phyloP scores from a whole-genome alignment of 1,140 invertebrate genomes.

The Neodiprion pinetum region DNA sequence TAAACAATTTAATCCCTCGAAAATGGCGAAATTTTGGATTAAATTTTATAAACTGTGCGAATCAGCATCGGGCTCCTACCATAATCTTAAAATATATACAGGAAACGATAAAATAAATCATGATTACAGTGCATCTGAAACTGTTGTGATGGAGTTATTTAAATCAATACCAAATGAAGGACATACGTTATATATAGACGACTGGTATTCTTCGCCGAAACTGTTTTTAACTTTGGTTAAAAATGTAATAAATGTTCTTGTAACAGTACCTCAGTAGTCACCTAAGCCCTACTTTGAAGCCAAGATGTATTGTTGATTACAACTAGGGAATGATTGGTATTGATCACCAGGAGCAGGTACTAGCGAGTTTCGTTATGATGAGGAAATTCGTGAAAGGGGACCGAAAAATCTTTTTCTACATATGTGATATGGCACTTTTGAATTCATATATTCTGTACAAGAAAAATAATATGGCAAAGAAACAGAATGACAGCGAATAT shows the following conservation, averaged over 20 bases:
- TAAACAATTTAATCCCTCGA: constrained; percentile 28
- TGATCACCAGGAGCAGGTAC: constrained; percentile 18
- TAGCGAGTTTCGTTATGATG: neutral
- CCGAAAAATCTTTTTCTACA: constrained; percentile 21
- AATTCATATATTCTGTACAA: constrained; percentile 16
- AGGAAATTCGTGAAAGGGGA: constrained; percentile 17
- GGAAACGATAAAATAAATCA: constrained; percentile 26
- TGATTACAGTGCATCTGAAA: constrained; percentile 27
- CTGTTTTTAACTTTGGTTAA: constrained; percentile 23
- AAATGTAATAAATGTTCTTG: constrained; percentile 28
- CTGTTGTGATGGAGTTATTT: constrained; percentile 27
- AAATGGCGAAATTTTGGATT: constrained; percentile 25
- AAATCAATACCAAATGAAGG: constrained; percentile 23
- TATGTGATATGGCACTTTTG: constrained; percentile 15
- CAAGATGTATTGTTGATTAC: constrained; percentile 26
- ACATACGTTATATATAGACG: constrained; percentile 28
- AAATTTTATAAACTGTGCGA: constrained; percentile 32
- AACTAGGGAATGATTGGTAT: constrained; percentile 16
- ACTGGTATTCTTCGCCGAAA: constrained; percentile 29
- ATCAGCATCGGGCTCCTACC: constrained; percentile 25
- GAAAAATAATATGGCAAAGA: constrained; percentile 10
- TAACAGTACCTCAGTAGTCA: constrained; percentile 27
- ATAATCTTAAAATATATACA: constrained; percentile 32
- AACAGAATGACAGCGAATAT: constrained; percentile 15
- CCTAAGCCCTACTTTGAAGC: constrained; percentile 21